Evolutionary conservation across 2,797 vertebrate genomes (phyloP).

Genomic region (Aplochiton taeniatus): DNA sequence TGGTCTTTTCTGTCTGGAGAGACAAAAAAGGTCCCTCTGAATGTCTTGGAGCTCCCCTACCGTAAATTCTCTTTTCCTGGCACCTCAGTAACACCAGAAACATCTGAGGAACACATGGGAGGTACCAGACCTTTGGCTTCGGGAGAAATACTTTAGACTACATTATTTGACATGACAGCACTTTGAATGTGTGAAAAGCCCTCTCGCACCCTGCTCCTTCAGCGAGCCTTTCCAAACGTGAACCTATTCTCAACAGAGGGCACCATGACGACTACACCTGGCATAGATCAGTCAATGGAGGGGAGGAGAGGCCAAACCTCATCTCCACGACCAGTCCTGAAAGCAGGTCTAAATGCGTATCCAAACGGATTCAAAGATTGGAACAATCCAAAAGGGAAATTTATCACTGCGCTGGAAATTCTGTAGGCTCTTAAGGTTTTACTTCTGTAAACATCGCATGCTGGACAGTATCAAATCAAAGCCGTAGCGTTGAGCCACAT

Average conservation of each 20-base stretch:
- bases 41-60: slow-evolving; percentile 32
- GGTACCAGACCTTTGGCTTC: slow-evolving; percentile 35
- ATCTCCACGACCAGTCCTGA: slow-evolving; percentile 70
- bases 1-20: slow-evolving; percentile 31
- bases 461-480: slow-evolving; percentile 58
- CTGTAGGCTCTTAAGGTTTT: slow-evolving; percentile 55
- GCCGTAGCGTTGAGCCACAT: slow-evolving; percentile 62
- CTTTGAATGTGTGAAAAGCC: slow-evolving; percentile 35
- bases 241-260: slow-evolving; percentile 59
- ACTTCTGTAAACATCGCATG: slow-evolving; percentile 70
- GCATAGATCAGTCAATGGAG: slow-evolving; percentile 70
- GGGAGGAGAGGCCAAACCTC: slow-evolving; percentile 66
- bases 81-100: slow-evolving; percentile 53
- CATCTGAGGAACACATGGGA: slow-evolving; percentile 65
- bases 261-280: slow-evolving; percentile 65
- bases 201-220: slow-evolving; percentile 20
- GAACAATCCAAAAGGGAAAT: slow-evolving; percentile 70
- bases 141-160: slow-evolving; percentile 44
- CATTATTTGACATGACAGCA: slow-evolving; percentile 40
- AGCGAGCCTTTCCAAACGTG: slow-evolving; percentile 36
- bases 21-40: slow-evolving; percentile 34
- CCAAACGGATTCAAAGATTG: slow-evolving; percentile 68
- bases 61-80: slow-evolving; percentile 51
- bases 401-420: slow-evolving; percentile 66
- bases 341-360: slow-evolving; percentile 62